These are phyloP conservation scores for Phortica variegata DNA, from an alignment of 1,140 invertebrate genomes.

Conservation along the genomic window DNA sequence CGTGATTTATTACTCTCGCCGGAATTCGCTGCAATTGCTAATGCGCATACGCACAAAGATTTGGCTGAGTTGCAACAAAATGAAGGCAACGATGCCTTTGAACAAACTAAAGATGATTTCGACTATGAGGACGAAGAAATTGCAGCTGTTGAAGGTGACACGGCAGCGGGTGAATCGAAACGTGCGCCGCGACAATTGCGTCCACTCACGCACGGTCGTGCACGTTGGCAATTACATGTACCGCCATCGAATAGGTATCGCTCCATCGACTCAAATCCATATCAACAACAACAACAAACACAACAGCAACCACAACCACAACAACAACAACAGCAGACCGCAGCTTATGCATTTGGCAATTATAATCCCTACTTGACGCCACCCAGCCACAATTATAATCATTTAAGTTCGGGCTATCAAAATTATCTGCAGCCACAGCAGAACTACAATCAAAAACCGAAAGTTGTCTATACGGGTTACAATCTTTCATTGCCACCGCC, in stretches of 20 bases:
- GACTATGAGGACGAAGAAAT: slow-evolving; percentile 6
- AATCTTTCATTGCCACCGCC: slow-evolving; percentile 45
- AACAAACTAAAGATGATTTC: background rate
- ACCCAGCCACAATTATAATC: slow-evolving; percentile 35
- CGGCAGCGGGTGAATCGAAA: slow-evolving; percentile 24
- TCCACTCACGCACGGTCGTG: slow-evolving; percentile 13
- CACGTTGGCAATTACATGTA: slow-evolving; percentile 16
- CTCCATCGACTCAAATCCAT: slow-evolving; percentile 25
- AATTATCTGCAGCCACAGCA: slow-evolving; percentile 21
- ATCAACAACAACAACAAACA: slow-evolving; percentile 11
- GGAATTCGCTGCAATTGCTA: too few species aligned
- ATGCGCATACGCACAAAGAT: background rate
- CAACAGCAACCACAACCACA: slow-evolving; percentile 18
- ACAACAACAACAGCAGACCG: background rate
- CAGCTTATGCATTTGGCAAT: slow-evolving; percentile 32
- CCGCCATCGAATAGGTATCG: slow-evolving; percentile 25
- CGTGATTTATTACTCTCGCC: too few species aligned
- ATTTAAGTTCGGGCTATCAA: slow-evolving; percentile 28
- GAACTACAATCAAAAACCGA: slow-evolving; percentile 22
- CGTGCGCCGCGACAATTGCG: slow-evolving; percentile 39
- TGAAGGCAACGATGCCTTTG: background rate
- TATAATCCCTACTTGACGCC: slow-evolving; percentile 49
- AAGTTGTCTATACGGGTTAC: slow-evolving; percentile 38
- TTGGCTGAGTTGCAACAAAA: background rate
- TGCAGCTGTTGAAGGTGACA: slow-evolving; percentile 18